Evolutionary conservation across 2,113 vertebrate species (phyloP), one percentile per base, ranked within the genome.

Genomic region (Chloropsis cyanopogon): DNA sequence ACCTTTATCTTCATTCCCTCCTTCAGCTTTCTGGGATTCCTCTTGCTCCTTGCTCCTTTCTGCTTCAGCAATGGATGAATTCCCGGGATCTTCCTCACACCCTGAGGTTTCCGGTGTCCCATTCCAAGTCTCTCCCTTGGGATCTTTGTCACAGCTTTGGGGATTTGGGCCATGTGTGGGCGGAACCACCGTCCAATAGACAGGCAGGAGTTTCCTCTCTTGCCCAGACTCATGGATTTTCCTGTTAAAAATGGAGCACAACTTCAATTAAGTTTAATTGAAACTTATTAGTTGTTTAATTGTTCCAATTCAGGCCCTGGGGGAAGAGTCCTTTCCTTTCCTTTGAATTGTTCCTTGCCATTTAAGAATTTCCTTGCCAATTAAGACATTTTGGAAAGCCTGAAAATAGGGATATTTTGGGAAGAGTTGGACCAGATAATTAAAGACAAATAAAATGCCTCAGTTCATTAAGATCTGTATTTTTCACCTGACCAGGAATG

Each of bases 141-240:
- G 8, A 28, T 46, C 66, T 47, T 19, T 68, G 63, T 61, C 70
- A 29, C 24, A 14, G n/a, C 70, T 28, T 4, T 7, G n/a, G 23
- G 53, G 1, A 6, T 41, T 82, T 17, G 63, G 20, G 53, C 82
- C 19, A 1, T 11, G 50, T 1, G 41, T 41, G 42, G 97, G 88
- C 2, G 96, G 92, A 86, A 91, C 90, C 19, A 93, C 61, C 91
- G 91, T 96, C 96, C 96, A 97, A 3, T 82, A 97, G 63, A 94
- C 60, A 76, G 97, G 95, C 78, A 63, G 15, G 28, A 82, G 88
- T 12, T 95, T 96, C 82, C 71, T 91, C 9, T 93, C 95, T 83
- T 95, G 92, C 39, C 79, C 86, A 35, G 92, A 78, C 56, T 93
- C 76, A 4, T 98, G 97, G 86, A 93, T 96, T 91, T 97, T 97